These are phyloP conservation scores for Cheilosia pagana DNA, from an alignment of 2,888 invertebrate species.

Conservation along the genomic window DNA sequence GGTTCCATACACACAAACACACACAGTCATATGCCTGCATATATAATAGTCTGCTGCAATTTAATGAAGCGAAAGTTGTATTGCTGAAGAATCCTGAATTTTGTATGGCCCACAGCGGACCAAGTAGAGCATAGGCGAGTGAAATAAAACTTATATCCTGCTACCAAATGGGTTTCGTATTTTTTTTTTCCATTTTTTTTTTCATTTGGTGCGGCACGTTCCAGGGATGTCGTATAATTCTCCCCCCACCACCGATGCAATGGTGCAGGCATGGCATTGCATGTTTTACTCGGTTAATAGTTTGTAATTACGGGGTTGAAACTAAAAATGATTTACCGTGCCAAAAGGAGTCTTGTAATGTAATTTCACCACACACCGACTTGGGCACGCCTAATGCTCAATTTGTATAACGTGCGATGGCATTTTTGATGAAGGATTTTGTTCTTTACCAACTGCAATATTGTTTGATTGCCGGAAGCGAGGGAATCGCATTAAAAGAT, in stretches of 20 bases:
- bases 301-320: constrained; percentile 68
- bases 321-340: constrained; percentile 66
- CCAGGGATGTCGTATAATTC: not conserved
- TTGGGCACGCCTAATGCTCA: constrained; percentile 29
- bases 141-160: constrained; percentile 63
- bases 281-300: constrained; percentile 73
- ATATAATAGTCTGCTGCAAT: constrained; percentile 32
- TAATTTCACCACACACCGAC: constrained; percentile 37
- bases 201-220: constrained; percentile 22
- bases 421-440: constrained; percentile 26
- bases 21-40: not conserved
- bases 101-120: constrained; percentile 27
- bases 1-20: constrained; percentile 25
- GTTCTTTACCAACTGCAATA: not conserved
- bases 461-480: constrained; percentile 3
- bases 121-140: constrained; percentile 23
- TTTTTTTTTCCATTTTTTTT: not conserved
- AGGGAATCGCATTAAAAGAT: not conserved
- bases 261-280: constrained; percentile 54
- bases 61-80: constrained; percentile 70
- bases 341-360: constrained; percentile 57
- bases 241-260: too few relatives aligned
- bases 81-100: constrained; percentile 63
- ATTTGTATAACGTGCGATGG: constrained; percentile 50
- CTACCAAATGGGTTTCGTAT: constrained; percentile 48